These are phyloP conservation scores for Aphidius colemani DNA, from an alignment of 2,888 invertebrate species.

Conservation along the genomic window DNA sequence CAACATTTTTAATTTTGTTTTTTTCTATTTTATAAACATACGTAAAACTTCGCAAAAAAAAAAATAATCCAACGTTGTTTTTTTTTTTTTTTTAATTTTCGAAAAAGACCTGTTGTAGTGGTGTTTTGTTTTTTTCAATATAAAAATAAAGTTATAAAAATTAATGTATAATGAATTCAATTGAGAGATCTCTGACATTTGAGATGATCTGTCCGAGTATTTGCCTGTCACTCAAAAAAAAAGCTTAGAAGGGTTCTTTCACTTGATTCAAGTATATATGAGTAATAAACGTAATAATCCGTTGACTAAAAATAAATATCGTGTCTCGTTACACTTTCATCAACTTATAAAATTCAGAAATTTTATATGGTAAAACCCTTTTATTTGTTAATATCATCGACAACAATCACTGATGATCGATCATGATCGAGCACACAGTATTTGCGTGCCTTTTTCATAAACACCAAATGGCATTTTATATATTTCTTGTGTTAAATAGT, in stretches of 20 bases:
- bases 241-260: slow-evolving; percentile 28
- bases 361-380: slow-evolving; percentile 45
- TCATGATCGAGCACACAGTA: slow-evolving; percentile 51
- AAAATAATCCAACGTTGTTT: slow-evolving; percentile 24
- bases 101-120: slow-evolving; percentile 16
- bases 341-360: no score
- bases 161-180: slow-evolving; percentile 6
- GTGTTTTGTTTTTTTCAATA: slow-evolving; percentile 7
- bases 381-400: slow-evolving; percentile 28
- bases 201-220: slow-evolving; percentile 20
- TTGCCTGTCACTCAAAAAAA: slow-evolving; percentile 26
- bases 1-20: background rate
- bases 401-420: slow-evolving; percentile 54
- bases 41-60: background rate
- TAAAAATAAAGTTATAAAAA: background rate
- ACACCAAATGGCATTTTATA: no score
- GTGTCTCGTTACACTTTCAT: slow-evolving; percentile 10
- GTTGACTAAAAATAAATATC: slow-evolving; percentile 56
- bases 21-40: slow-evolving; percentile 7
- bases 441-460: slow-evolving; percentile 28
- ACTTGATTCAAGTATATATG: slow-evolving; percentile 36
- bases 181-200: slow-evolving; percentile 17
- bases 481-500: slow-evolving; percentile 23
- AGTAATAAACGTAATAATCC: slow-evolving; percentile 58
- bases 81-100: slow-evolving; percentile 32